These are phyloP conservation scores for Pasiphila rectangulata DNA, from an alignment of 2,888 invertebrate genomes.

Conservation along the genomic window DNA sequence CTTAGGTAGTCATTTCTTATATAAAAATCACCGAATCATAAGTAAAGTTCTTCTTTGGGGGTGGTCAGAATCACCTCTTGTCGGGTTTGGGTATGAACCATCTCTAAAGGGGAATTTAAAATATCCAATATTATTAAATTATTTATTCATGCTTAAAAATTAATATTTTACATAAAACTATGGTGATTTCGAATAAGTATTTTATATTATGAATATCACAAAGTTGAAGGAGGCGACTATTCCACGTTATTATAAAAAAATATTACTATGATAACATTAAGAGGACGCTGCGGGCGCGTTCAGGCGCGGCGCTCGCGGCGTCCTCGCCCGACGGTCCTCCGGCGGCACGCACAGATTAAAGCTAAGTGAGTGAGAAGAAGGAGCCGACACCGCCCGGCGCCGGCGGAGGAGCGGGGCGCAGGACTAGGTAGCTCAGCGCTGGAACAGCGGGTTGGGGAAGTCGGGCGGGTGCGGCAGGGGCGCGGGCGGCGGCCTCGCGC, in stretches of 20 bases:
- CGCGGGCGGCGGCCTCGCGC: conserved; percentile 92
- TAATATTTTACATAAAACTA: conserved; percentile 72
- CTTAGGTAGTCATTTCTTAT: no score
- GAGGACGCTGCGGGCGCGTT: conserved; percentile 59
- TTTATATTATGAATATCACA: conserved; percentile 75
- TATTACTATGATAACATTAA: conserved; percentile 49
- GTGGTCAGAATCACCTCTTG: no score
- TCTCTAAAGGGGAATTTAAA: neutral
- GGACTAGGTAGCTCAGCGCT: conserved; percentile 73
- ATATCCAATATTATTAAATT: conserved; percentile 54
- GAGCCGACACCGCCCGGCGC: conserved; percentile 77
- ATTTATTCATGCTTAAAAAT: conserved; percentile 58
- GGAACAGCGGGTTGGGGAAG: conserved; percentile 95
- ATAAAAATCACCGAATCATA: no score
- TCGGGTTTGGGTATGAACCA: no score
- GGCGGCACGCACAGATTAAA: conserved; percentile 72
- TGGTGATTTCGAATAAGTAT: conserved; percentile 72
- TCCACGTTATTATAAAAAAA: conserved; percentile 61
- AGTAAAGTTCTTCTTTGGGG: no score
- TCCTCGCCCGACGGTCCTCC: conserved; percentile 77
- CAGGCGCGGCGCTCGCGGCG: conserved; percentile 62
- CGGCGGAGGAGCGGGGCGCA: conserved; percentile 76
- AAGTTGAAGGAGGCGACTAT: conserved; percentile 76
- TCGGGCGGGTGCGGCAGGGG: conserved; percentile 97
- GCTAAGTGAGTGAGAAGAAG: conserved; percentile 68